These are phyloP conservation scores for Ptiloglossa arizonensis DNA, from an alignment of 1,140 invertebrate genomes.

Conservation along the genomic window DNA sequence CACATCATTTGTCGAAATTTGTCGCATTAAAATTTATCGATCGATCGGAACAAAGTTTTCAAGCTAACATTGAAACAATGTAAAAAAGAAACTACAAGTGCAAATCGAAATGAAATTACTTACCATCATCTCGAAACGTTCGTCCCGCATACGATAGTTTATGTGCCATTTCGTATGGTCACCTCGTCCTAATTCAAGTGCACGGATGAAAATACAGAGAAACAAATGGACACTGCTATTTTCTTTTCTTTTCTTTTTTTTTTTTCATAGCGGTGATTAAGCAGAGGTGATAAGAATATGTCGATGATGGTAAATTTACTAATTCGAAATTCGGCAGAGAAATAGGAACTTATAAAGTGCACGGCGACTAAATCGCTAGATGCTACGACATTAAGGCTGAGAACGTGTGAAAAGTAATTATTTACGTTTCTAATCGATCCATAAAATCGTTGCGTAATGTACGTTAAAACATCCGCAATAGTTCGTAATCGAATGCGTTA, in stretches of 20 bases:
- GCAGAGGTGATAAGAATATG: conserved; percentile 22
- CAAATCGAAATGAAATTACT: neutral
- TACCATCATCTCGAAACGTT: conserved; percentile 4
- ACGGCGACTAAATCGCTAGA: conserved; percentile 42
- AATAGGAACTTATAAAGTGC: conserved; percentile 10
- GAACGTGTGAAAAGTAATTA: conserved; percentile 51
- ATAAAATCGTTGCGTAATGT: conserved; percentile 63
- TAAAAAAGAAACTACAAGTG: neutral
- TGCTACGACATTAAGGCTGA: conserved; percentile 55
- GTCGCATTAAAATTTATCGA: conserved; percentile 16
- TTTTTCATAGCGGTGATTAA: conserved; percentile 17
- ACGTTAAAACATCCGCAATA: conserved; percentile 57
- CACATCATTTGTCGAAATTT: conserved; percentile 6
- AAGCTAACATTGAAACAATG: conserved; percentile 1
- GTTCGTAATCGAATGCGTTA: conserved; percentile 58
- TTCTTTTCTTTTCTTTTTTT: too few species aligned
- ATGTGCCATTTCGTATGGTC: conserved; percentile 34
- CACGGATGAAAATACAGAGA: neutral
- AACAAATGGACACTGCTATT: neutral
- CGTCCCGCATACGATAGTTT: conserved; percentile 20
- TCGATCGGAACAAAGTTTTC: conserved; percentile 7
- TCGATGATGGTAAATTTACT: conserved; percentile 22
- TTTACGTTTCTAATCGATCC: conserved; percentile 59
- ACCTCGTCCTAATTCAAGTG: conserved; percentile 21
- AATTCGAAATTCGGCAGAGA: neutral